Conservation (phyloP, 1,140 invertebrate genomes). For the Aphelinus certus region DNA sequence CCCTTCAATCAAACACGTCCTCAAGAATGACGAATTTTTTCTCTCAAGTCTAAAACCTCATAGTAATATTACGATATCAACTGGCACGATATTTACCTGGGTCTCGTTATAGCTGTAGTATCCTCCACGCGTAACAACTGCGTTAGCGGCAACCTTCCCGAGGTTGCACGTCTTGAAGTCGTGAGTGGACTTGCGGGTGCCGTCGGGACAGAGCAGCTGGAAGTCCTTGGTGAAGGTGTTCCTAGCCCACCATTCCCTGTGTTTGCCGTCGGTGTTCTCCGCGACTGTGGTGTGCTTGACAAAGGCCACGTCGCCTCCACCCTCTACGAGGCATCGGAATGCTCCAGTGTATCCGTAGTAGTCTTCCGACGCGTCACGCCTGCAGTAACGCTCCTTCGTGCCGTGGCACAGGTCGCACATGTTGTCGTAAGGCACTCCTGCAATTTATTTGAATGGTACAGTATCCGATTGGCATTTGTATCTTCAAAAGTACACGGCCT, state of each 20-base stretch:
- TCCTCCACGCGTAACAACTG: conserved; percentile 86
- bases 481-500: not conserved
- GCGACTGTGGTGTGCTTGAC: conserved; percentile 91
- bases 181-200: conserved; percentile 79
- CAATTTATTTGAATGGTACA: too few species aligned
- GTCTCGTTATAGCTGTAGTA: conserved; percentile 78
- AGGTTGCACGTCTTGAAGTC: conserved; percentile 90
- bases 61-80: too few species aligned
- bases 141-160: conserved; percentile 90
- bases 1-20: not conserved
- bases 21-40: not conserved
- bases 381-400: conserved; percentile 81
- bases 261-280: conserved; percentile 90
- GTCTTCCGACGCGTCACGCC: conserved; percentile 85
- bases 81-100: conserved; percentile 54
- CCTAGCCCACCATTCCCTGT: conserved; percentile 91
- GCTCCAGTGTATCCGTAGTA: conserved; percentile 83
- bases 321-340: conserved; percentile 79
- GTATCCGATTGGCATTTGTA: not conserved
- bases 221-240: conserved; percentile 92
- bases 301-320: conserved; percentile 94
- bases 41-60: not conserved
- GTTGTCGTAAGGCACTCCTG: conserved; percentile 83
- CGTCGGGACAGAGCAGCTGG: conserved; percentile 93
- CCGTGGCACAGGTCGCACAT: conserved; percentile 95